Evolutionary conservation across 2,888 invertebrate genomes (phyloP), one percentile per base, ranked within the genome.

Genomic region (Neoascia interrupta): DNA sequence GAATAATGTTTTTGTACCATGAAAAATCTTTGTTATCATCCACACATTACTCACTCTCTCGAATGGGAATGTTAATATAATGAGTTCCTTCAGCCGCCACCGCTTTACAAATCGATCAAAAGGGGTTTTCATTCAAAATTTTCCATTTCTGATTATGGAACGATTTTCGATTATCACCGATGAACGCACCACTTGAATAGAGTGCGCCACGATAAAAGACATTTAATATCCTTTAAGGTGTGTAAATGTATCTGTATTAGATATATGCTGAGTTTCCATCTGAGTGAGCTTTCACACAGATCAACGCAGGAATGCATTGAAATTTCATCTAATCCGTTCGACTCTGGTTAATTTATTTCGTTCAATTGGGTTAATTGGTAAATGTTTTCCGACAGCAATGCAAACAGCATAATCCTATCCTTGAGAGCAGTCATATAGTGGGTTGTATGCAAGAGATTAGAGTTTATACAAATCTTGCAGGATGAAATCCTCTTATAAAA

Each of bases 1-100:
- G n/a, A n/a, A n/a, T n/a, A n/a, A n/a, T n/a, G n/a, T n/a, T n/a
- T n/a, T n/a, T n/a, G n/a, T n/a, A n/a, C n/a, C n/a, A n/a, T n/a
- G n/a, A n/a, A n/a, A n/a, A n/a, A n/a, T n/a, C n/a, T n/a, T n/a
- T n/a, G n/a, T n/a, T n/a, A n/a, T n/a, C 68, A 47, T 74, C 74
- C 73, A 61, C 51, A 56, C n/a, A n/a, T n/a, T n/a, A n/a, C n/a
- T n/a, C n/a, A n/a, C n/a, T n/a, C n/a, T n/a, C n/a, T n/a, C n/a
- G 19, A 58, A 66, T 64, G 43, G 37, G 16, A 11, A 58, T 64
- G 61, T 13, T 54, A 70, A 70, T 64, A 64, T 73, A 64, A 72
- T 72, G 72, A 64, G 64, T 72, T 56, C 13, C 61, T 56, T n/a
- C n/a, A n/a, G n/a, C n/a, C 49, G 23, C 72, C 72, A 41, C 56